Conservation (phyloP, 2,888 invertebrate genomes). For the Nezara viridula region DNA sequence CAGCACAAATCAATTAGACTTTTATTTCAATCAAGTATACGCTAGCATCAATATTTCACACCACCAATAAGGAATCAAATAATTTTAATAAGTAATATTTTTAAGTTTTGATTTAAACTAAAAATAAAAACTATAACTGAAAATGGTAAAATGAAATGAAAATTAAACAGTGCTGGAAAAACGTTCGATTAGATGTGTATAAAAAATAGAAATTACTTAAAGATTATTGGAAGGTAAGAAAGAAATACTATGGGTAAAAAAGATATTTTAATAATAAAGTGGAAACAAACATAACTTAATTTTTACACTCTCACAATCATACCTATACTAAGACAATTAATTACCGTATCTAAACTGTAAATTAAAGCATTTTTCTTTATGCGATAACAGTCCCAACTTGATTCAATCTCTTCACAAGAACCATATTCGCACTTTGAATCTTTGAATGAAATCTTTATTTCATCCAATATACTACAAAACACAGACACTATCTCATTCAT, state of each 20-base stretch:
- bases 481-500: background rate
- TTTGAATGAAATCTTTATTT: background rate
- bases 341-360: constrained; percentile 15
- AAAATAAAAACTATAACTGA: too few species aligned
- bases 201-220: too few species aligned
- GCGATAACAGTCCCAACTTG: constrained; percentile 14
- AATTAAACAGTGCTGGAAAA: background rate
- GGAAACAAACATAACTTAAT: background rate
- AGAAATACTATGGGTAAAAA: background rate
- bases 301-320: constrained; percentile 31
- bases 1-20: too few species aligned
- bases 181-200: too few species aligned
- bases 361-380: constrained; percentile 54
- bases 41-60: too few species aligned
- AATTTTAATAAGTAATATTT: too few species aligned
- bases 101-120: too few species aligned
- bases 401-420: background rate
- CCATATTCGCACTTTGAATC: background rate
- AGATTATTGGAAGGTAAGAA: background rate
- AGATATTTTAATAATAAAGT: background rate
- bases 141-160: background rate
- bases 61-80: too few species aligned
- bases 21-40: too few species aligned
- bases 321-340: constrained; percentile 38
- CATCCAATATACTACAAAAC: constrained; percentile 29